Conservation (phyloP, 1,140 invertebrate species). For the Acarapis woodi region DNA sequence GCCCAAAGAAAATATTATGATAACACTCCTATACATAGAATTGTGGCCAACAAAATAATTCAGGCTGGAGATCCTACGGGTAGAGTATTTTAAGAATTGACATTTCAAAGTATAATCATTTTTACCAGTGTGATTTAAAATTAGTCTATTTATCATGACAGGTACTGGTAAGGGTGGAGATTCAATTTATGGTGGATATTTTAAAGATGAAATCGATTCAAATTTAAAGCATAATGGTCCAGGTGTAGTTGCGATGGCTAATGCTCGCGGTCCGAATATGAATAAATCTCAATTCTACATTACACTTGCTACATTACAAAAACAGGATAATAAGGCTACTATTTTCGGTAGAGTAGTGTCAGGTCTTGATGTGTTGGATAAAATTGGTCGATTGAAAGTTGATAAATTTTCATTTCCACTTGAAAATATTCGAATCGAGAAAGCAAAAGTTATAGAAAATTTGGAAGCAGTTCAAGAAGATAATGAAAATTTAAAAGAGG, state of each 20-base stretch:
- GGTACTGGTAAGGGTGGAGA: conserved; percentile 77
- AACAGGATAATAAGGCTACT: conserved; percentile 37
- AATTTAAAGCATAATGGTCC: conserved; percentile 66
- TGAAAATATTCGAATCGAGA: conserved; percentile 46
- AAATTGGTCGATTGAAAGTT: conserved; percentile 72
- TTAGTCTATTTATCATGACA: no score
- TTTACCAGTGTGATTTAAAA: no score
- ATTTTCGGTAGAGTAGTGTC: conserved; percentile 35
- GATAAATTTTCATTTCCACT: conserved; percentile 83
- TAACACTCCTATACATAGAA: conserved; percentile 73
- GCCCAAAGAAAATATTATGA: conserved; percentile 78
- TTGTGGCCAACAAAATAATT: conserved; percentile 93
- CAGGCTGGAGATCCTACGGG: conserved; percentile 96
- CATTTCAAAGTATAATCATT: no score
- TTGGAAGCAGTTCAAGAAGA: neutral
- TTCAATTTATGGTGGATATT: conserved; percentile 71
- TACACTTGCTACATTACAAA: conserved; percentile 51
- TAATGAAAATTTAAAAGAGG: no score
- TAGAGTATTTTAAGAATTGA: no score
- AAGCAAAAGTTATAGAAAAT: no score
- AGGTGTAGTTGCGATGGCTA: conserved; percentile 90
- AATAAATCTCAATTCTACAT: conserved; percentile 98
- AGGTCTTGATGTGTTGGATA: conserved; percentile 60
- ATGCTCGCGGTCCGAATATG: conserved; percentile 74
- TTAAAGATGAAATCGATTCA: conserved; percentile 77